Evolutionary conservation across 2,888 invertebrate species (phyloP).

Genomic region (Metopia argyrocephala): DNA sequence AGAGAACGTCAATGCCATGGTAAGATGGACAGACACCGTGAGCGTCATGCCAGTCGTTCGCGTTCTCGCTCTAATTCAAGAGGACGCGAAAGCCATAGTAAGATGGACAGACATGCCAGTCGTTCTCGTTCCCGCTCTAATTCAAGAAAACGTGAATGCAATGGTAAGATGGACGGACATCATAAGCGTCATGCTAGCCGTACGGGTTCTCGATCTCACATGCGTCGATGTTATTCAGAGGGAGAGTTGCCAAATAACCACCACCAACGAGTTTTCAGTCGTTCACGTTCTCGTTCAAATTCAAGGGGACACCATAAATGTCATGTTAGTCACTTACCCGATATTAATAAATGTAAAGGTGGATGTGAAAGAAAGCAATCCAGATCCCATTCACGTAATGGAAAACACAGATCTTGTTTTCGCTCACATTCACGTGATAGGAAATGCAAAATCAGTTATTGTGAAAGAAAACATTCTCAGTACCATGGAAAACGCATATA

Average conservation of each 20-base stretch:
- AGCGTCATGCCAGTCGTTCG: slow-evolving; percentile 26
- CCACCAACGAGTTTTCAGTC: slow-evolving; percentile 11
- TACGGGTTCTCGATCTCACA: slow-evolving; percentile 15
- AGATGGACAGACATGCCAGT: slow-evolving; percentile 4
- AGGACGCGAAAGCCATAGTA: background rate
- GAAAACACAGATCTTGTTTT: too few relatives aligned
- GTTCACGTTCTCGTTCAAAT: slow-evolving; percentile 22
- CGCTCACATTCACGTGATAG: background rate
- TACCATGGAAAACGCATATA: too few relatives aligned
- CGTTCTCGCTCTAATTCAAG: slow-evolving; percentile 29
- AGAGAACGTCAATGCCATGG: background rate
- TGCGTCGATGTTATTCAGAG: background rate
- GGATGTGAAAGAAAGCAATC: background rate
- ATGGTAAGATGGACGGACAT: background rate
- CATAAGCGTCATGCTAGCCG: slow-evolving; percentile 20
- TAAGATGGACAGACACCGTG: slow-evolving; percentile 1
- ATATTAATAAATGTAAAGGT: background rate
- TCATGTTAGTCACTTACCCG: slow-evolving; percentile 21
- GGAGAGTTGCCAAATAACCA: background rate
- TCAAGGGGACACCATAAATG: slow-evolving; percentile 18
- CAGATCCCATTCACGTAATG: too few relatives aligned
- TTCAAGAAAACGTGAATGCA: background rate
- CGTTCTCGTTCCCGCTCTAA: slow-evolving; percentile 28
- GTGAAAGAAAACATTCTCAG: background rate
- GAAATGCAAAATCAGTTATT: background rate